These are phyloP conservation scores for Drosophila ohnishii DNA, from an alignment of 1,140 invertebrate genomes.

Conservation along the genomic window DNA sequence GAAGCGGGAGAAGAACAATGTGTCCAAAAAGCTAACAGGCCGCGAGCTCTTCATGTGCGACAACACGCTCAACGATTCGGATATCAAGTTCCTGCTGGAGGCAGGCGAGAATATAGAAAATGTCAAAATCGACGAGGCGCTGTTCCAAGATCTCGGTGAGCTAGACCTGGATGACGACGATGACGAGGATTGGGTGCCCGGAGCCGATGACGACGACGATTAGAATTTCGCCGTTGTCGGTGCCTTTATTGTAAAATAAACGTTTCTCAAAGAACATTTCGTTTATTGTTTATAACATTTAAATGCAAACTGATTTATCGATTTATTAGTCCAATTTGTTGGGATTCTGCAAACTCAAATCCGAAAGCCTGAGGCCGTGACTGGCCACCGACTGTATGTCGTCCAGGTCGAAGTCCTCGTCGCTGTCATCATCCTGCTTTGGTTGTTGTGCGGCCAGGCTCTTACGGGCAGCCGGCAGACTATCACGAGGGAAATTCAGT, in stretches of 20 bases:
- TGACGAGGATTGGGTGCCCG: slow-evolving; percentile 79
- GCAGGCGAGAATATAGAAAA: slow-evolving; percentile 90
- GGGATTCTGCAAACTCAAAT: slow-evolving; percentile 58
- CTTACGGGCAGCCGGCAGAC: slow-evolving; percentile 47
- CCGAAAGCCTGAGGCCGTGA: slow-evolving; percentile 59
- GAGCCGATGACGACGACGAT: slow-evolving; percentile 71
- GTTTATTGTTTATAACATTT: slow-evolving; percentile 51
- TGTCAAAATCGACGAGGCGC: slow-evolving; percentile 96
- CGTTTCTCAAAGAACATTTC: slow-evolving; percentile 47
- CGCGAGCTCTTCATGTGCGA: slow-evolving; percentile 96
- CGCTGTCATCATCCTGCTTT: slow-evolving; percentile 50
- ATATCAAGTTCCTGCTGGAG: slow-evolving; percentile 97
- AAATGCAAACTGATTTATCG: slow-evolving; percentile 54
- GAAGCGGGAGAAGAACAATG: slow-evolving; percentile 88
- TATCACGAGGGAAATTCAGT: slow-evolving; percentile 86
- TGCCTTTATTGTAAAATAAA: slow-evolving; percentile 34
- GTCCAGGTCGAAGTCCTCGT: slow-evolving; percentile 81
- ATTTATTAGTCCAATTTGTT: slow-evolving; percentile 60
- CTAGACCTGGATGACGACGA: slow-evolving; percentile 91
- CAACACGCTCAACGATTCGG: slow-evolving; percentile 95
- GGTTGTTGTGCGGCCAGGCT: slow-evolving; percentile 11
- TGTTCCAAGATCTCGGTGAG: slow-evolving; percentile 97
- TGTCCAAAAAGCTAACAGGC: slow-evolving; percentile 91
- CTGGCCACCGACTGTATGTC: slow-evolving; percentile 82
- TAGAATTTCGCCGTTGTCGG: slow-evolving; percentile 11